phyloP scores from a whole-genome alignment of 2,797 vertebrate genomes.

The Nyctalus aviator region DNA sequence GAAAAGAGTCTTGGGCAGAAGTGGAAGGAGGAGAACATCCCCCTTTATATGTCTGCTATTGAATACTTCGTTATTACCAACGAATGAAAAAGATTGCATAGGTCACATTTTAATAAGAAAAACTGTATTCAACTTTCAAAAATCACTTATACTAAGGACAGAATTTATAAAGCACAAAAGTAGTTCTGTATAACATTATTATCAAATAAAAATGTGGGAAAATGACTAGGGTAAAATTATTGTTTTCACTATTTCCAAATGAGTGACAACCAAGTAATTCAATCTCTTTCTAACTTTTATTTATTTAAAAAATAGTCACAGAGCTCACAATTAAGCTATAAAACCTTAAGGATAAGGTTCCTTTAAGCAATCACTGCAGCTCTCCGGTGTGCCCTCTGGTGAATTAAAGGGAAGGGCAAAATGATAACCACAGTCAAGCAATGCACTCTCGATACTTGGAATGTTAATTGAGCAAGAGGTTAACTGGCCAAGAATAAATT shows the following conservation, averaged over 20 bases:
- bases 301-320: background rate
- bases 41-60: background rate
- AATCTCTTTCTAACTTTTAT: slow-evolving; percentile 7
- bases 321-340: background rate
- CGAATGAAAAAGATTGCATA: background rate
- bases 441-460: background rate
- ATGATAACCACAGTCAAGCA: background rate
- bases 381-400: background rate
- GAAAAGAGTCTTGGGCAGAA: background rate
- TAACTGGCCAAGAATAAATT: slow-evolving; percentile 15
- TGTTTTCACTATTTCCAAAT: background rate
- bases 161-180: slow-evolving; percentile 18
- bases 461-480: background rate
- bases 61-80: background rate
- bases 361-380: background rate
- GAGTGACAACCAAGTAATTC: background rate
- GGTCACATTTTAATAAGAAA: slow-evolving; percentile 1
- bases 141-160: background rate
- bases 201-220: slow-evolving; percentile 28
- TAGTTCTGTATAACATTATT: background rate
- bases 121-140: background rate
- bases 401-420: background rate
- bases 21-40: background rate
- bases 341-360: background rate
- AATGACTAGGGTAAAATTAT: slow-evolving; percentile 2